Evolutionary conservation across 2,113 vertebrate genomes (phyloP), one percentile per base, ranked within the genome.

Genomic region (Proteles cristata): DNA sequence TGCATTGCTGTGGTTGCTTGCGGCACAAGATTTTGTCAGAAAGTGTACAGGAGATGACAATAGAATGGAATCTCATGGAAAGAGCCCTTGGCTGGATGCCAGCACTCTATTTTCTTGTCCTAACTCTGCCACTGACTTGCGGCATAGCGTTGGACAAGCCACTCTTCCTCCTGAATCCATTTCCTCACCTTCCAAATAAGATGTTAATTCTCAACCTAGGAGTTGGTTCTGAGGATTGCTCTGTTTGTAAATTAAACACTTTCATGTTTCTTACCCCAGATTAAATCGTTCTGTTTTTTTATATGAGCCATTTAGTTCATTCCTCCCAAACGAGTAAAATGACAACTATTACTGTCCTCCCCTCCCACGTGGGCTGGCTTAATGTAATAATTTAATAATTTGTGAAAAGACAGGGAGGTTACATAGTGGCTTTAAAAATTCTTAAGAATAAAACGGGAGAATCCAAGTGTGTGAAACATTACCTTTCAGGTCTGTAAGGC

Each of bases 261-360:
- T 92, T 86, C 74, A 14, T 86, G 23, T 80, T 95, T 94, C 48
- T 97, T 93, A 93, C 43, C 19, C 74, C 45, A 89, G 80, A 45
- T 90, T 77, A 63, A 82, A 80, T 85, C n/a, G n/a, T 63, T 92
- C 25, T 90, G 7, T 77, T 28, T 84, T 79, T 79, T 26, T 91
- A 16, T 66, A 21, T 89, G 35, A 89, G 53, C 33, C 95, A 39
- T 88, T 79, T 11, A 63, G 16, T 83, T 92, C 69, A 86, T 94
- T 86, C 45, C 7, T 9, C 61, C 79, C 10, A 61, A 96, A 93
- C 58, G 87, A 39, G 53, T 58, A 76, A 76, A 63, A 25, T 87
- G 48, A 65, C 28, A 86, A 65, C 63, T 53, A 45, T 74, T 76
- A 58, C 66, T 92, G 26, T 25, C 76, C 28, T 90, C 50, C 45